A percentile compares a stretch with the other conserved stretches of the same genome.
These are phyloP conservation scores for Rhea americana DNA, from an alignment of 2,113 vertebrate genomes.

Conservation along the genomic window DNA sequence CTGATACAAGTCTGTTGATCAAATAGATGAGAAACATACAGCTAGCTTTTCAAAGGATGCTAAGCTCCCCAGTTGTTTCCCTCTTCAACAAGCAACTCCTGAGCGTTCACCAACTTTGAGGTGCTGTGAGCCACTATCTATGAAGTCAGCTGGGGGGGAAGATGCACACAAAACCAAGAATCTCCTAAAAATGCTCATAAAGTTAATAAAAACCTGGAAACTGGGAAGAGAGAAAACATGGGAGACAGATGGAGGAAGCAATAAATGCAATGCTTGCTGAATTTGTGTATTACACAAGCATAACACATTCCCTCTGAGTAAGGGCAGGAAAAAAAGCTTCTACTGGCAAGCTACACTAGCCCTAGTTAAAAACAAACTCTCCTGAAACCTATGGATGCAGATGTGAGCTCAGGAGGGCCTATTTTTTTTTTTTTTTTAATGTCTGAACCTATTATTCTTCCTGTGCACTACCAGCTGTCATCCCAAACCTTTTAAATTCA, in stretches of 20 bases:
- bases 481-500: not conserved
- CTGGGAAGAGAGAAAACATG: rapidly evolving
- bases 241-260: not conserved
- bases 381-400: not conserved
- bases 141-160: not conserved
- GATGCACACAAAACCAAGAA: not conserved
- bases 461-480: not conserved
- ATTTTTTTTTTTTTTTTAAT: not conserved
- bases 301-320: not conserved
- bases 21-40: not conserved
- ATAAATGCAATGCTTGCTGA: not conserved
- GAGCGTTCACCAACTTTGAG: not conserved
- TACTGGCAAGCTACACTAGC: not conserved
- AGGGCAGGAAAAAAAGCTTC: rapidly evolving
- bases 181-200: not conserved
- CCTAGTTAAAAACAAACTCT: not conserved
- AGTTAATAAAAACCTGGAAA: not conserved
- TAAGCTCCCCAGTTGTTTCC: not conserved
- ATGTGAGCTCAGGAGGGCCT: not conserved
- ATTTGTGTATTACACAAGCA: not conserved
- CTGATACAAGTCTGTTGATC: not conserved
- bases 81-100: not conserved
- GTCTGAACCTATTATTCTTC: not conserved
- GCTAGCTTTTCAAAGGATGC: not conserved
- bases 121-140: not conserved